Conservation (phyloP, 2,888 invertebrate species). For the Tenthredo notha region DNA sequence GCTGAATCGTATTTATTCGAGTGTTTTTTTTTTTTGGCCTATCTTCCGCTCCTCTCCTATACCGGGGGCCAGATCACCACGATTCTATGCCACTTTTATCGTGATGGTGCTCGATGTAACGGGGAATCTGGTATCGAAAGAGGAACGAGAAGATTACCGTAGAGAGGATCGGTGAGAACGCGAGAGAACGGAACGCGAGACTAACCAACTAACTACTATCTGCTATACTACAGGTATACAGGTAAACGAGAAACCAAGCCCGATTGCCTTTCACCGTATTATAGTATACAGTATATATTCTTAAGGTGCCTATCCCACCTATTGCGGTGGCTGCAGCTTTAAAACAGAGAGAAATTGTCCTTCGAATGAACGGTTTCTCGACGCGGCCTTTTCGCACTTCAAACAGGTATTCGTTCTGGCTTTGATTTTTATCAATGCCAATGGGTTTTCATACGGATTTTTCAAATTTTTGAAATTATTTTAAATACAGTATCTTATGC, state of each 20-base stretch:
- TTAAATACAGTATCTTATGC: not conserved
- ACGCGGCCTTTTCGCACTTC: slow-evolving; percentile 7
- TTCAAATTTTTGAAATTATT: not conserved
- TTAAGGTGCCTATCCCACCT: slow-evolving; percentile 36
- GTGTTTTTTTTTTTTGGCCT: slow-evolving; percentile 34
- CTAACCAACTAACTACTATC: slow-evolving; percentile 33
- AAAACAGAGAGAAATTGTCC: slow-evolving; percentile 22
- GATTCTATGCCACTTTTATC: slow-evolving; percentile 42
- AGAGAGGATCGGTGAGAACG: slow-evolving; percentile 47
- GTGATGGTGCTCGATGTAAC: slow-evolving; percentile 54
- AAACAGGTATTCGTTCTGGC: not conserved
- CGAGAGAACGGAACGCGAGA: slow-evolving; percentile 46
- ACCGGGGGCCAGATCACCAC: slow-evolving; percentile 6
- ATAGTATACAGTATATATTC: slow-evolving; percentile 34
- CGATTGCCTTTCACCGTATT: slow-evolving; percentile 48
- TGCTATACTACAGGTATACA: slow-evolving; percentile 17
- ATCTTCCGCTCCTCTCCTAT: slow-evolving; percentile 9
- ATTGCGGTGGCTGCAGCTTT: slow-evolving; percentile 2
- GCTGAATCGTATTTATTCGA: not conserved
- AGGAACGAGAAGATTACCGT: slow-evolving; percentile 34
- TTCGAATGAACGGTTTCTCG: slow-evolving; percentile 38
- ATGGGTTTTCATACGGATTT: not conserved
- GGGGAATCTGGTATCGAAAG: slow-evolving; percentile 55
- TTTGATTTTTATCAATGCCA: not conserved
- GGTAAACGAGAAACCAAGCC: slow-evolving; percentile 33